phyloP scores from a whole-genome alignment of 2,113 vertebrate species.

The Centropus unirufus region DNA sequence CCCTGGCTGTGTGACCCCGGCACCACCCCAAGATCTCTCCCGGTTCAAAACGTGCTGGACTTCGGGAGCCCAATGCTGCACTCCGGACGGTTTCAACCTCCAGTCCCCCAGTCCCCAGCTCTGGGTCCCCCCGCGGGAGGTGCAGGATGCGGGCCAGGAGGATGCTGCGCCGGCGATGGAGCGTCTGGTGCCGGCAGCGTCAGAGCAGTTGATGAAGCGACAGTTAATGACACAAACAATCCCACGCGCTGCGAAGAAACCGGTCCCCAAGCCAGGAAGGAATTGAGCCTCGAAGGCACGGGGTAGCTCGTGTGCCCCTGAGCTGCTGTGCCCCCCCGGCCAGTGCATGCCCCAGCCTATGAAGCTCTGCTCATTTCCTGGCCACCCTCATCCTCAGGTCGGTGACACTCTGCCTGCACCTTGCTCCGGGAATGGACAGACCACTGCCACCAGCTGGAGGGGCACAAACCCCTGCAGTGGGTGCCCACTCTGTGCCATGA shows the following conservation, averaged over 20 bases:
- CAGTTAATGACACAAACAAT: not conserved
- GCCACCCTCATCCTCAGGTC: not conserved
- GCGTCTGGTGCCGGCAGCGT: not conserved
- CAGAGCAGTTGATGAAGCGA: not conserved
- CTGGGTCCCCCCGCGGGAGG: not conserved
- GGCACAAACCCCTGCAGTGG: not conserved
- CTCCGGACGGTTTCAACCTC: not conserved
- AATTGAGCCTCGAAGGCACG: fast-evolving
- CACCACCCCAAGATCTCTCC: not conserved
- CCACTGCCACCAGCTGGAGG: not conserved
- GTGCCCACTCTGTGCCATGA: not conserved
- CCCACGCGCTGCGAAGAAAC: fast-evolving
- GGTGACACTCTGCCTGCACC: not conserved
- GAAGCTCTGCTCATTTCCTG: not conserved
- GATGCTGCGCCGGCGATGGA: not conserved
- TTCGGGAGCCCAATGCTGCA: not conserved
- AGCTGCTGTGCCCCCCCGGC: not conserved
- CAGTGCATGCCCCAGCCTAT: not conserved
- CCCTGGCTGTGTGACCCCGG: too few relatives aligned
- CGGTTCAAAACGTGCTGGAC: not conserved
- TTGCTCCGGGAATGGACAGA: not conserved
- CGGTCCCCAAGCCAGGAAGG: not conserved
- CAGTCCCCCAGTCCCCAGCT: not conserved
- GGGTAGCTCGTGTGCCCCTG: not conserved
- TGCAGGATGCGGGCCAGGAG: not conserved